Evolutionary conservation across 2,797 vertebrate species (phyloP).

Genomic region (Diplodus puntazzo): DNA sequence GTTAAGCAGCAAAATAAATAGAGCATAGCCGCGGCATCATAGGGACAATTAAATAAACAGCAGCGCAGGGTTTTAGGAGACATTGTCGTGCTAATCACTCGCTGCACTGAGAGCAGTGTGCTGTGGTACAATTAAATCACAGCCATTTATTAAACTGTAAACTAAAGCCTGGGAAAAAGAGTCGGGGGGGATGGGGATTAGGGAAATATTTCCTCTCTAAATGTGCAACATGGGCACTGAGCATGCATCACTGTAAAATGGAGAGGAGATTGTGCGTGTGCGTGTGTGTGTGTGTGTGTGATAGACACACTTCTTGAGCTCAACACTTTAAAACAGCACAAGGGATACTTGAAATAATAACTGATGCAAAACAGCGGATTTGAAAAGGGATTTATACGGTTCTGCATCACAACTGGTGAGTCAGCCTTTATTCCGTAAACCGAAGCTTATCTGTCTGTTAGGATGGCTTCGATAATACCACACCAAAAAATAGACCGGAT

Average conservation of each 20-base stretch:
- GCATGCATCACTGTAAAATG: conserved; percentile 58
- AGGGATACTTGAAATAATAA: conserved; percentile 76
- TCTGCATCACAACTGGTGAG: conserved; percentile 68
- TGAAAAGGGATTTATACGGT: conserved; percentile 78
- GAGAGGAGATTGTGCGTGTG: conserved; percentile 14
- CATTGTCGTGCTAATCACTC: conserved; percentile 80
- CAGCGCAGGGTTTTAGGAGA: conserved; percentile 75
- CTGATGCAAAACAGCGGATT: conserved; percentile 78
- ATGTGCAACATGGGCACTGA: conserved; percentile 64
- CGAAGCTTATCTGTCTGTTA: conserved; percentile 77
- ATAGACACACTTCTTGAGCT: conserved; percentile 38
- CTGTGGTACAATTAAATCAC: conserved; percentile 75
- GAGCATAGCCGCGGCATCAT: conserved; percentile 80
- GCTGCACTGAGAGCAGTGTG: conserved; percentile 68
- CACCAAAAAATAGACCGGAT: conserved; percentile 55
- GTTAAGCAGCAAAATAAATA: conserved; percentile 85
- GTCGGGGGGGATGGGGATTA: conserved; percentile 58
- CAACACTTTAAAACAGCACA: conserved; percentile 63
- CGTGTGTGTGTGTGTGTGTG: conserved; percentile 11
- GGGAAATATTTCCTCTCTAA: conserved; percentile 61
- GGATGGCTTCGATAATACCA: conserved; percentile 70
- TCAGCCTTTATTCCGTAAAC: conserved; percentile 72
- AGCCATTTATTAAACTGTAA: conserved; percentile 78
- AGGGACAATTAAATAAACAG: conserved; percentile 86
- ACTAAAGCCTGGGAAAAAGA: conserved; percentile 59